These are phyloP conservation scores for Microtus oregoni DNA, from an alignment of 2,113 vertebrate genomes.

Conservation along the genomic window DNA sequence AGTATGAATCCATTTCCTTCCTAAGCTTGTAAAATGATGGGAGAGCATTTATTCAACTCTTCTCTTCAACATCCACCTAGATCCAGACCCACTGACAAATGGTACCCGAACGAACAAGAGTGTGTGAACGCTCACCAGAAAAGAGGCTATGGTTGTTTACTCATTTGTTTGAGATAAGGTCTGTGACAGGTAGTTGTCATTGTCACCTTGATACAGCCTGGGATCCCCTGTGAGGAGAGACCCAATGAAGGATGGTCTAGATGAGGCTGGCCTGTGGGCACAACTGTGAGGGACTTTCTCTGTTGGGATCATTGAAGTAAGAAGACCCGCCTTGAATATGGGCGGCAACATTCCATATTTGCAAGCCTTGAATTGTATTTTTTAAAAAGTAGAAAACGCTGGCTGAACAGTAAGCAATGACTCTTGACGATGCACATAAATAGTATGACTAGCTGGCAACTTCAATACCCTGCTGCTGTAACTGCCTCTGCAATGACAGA, in stretches of 20 bases:
- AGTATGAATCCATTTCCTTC: background rate
- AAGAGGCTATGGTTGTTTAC: background rate
- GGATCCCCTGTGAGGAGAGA: background rate
- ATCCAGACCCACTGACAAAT: background rate
- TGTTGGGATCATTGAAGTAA: background rate
- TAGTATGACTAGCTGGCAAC: background rate
- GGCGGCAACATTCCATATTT: too few relatives aligned
- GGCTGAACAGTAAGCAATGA: background rate
- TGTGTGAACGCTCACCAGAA: background rate
- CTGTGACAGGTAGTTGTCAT: background rate
- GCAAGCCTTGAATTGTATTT: background rate
- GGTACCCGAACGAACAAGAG: background rate
- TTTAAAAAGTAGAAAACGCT: background rate
- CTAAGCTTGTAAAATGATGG: background rate
- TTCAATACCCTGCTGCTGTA: background rate
- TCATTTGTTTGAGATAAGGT: background rate
- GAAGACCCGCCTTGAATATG: background rate
- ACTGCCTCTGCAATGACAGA: background rate
- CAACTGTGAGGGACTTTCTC: background rate
- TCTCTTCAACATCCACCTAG: background rate
- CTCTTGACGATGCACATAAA: background rate
- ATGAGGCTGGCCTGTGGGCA: background rate
- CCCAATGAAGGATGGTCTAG: background rate
- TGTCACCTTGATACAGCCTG: background rate
- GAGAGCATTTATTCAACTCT: background rate